A percentile compares a stretch with the other conserved stretches of the same genome.
These are phyloP conservation scores for Steatornis caripensis DNA, from an alignment of 2,113 vertebrate species.

Conservation along the genomic window DNA sequence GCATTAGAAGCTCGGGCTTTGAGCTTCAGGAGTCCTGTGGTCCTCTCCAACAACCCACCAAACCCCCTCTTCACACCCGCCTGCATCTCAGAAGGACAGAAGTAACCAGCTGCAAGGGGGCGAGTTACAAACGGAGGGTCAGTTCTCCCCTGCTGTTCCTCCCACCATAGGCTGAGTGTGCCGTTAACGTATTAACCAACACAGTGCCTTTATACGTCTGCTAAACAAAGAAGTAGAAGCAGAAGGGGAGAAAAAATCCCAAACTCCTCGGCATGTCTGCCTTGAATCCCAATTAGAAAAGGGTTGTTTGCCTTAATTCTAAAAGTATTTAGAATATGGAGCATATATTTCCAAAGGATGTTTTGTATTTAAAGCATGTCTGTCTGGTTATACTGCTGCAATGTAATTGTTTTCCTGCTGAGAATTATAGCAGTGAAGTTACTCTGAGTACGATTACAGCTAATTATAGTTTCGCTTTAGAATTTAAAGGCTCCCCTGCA, in stretches of 20 bases:
- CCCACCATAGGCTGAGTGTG: accelerated
- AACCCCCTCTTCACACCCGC: accelerated
- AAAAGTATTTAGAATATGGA: conserved; percentile 69
- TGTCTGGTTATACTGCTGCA: conserved; percentile 72
- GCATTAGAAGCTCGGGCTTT: neutral
- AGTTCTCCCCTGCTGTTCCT: neutral
- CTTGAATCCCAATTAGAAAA: conserved; percentile 60
- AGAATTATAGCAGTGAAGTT: conserved; percentile 76
- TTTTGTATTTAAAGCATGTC: conserved; percentile 80
- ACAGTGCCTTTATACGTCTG: neutral
- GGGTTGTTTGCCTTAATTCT: conserved; percentile 66
- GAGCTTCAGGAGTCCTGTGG: neutral
- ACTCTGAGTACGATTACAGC: conserved; percentile 76
- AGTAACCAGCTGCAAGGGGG: neutral
- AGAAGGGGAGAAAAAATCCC: neutral
- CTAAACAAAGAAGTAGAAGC: neutral
- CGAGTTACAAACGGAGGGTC: neutral
- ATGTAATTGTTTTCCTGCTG: conserved; percentile 81
- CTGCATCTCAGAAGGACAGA: neutral
- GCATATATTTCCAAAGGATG: conserved; percentile 72
- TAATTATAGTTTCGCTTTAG: conserved; percentile 73
- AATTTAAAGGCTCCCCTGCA: conserved; percentile 71
- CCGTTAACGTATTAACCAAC: neutral
- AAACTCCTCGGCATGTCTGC: neutral
- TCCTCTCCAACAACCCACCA: neutral